These are phyloP conservation scores for Thripadectes ignobilis DNA, from an alignment of 2,797 vertebrate species.

Conservation along the genomic window DNA sequence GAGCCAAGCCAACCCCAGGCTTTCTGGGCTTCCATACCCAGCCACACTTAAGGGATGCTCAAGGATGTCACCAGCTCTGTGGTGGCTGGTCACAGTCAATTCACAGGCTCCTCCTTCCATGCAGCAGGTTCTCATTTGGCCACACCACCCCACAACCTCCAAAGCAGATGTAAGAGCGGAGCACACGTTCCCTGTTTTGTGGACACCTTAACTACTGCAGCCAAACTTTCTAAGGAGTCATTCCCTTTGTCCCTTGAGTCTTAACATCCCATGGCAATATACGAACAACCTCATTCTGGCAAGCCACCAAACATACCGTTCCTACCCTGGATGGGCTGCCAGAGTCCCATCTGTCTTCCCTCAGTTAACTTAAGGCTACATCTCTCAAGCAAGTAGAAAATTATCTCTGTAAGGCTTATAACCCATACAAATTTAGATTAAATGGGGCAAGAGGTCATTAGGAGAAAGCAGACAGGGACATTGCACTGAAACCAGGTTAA, in stretches of 20 bases:
- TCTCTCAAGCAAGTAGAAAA: neutral
- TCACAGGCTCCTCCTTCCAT: neutral
- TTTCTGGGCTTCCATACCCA: neutral
- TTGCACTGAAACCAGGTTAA: neutral
- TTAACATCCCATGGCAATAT: neutral
- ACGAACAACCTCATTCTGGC: neutral
- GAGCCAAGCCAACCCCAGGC: neutral
- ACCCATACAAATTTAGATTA: neutral
- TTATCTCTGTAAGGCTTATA: neutral
- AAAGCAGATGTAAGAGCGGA: accelerated
- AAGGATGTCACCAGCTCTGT: neutral
- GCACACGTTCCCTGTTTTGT: accelerated
- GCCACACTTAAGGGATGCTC: neutral
- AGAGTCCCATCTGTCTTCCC: neutral
- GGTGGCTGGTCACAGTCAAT: accelerated
- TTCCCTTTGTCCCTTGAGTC: neutral
- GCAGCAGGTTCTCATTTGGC: accelerated
- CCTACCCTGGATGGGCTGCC: neutral
- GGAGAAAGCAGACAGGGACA: neutral
- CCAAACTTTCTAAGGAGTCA: neutral
- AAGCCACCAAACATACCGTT: neutral
- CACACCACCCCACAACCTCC: neutral
- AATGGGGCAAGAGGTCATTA: neutral
- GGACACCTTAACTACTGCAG: neutral
- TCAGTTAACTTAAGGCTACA: neutral